Conservation (phyloP, 2,113 vertebrate genomes). For the Vulpes ferrilata region DNA sequence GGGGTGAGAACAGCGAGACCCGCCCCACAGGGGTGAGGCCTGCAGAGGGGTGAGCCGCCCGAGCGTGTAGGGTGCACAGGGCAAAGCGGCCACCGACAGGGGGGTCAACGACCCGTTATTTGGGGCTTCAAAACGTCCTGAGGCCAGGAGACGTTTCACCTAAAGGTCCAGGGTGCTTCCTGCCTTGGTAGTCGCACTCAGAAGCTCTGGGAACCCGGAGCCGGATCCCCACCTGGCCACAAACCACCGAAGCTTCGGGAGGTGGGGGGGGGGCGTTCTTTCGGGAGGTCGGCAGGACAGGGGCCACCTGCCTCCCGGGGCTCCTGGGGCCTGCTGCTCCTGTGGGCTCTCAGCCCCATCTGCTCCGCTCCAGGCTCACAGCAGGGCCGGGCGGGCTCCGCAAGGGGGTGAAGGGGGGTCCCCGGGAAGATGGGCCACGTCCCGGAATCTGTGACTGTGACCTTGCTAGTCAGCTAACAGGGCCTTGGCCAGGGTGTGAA, state of each 20-base stretch:
- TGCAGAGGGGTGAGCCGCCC: background rate
- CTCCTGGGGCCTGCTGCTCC: background rate
- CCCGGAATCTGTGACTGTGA: background rate
- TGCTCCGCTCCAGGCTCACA: no score
- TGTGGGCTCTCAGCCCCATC: fast-evolving
- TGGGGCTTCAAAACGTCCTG: background rate
- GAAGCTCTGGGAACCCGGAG: background rate
- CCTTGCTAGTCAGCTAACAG: background rate
- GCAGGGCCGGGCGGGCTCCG: background rate
- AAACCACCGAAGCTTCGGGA: fast-evolving
- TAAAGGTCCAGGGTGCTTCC: background rate
- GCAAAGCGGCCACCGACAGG: no score
- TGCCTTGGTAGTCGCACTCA: background rate
- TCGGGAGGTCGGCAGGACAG: background rate
- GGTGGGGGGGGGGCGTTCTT: background rate
- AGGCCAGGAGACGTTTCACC: background rate
- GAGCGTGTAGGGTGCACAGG: no score
- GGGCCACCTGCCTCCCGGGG: background rate
- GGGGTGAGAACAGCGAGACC: background rate
- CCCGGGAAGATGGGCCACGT: no score
- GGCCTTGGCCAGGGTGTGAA: background rate
- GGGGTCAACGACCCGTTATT: background rate
- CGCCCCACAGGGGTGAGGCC: background rate
- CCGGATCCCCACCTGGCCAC: background rate
- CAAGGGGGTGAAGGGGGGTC: no score